phyloP scores from a whole-genome alignment of 1,140 invertebrate species.

The Euwallacea similis region DNA sequence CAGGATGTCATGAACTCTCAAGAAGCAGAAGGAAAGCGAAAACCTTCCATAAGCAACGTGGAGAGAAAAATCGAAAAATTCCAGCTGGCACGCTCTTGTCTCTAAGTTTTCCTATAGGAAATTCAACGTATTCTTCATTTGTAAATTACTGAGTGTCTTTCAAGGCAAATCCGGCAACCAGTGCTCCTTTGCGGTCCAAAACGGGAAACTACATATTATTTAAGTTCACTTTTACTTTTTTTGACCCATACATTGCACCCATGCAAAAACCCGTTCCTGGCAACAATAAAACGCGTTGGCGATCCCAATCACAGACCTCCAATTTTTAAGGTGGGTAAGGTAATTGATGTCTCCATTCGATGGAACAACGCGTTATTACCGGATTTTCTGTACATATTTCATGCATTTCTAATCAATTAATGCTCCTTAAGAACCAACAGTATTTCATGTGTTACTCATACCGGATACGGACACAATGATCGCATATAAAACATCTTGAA shows the following conservation, averaged over 20 bases:
- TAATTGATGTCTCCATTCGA: neutral
- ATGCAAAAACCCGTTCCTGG: neutral
- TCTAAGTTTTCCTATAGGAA: too few species aligned
- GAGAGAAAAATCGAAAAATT: too few species aligned
- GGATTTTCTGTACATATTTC: neutral
- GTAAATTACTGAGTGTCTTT: too few species aligned
- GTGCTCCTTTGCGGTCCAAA: neutral
- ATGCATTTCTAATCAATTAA: neutral
- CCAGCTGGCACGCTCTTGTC: too few species aligned
- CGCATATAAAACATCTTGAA: neutral
- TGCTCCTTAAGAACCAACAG: neutral
- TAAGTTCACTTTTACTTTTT: neutral
- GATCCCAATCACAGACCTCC: neutral
- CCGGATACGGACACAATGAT: neutral
- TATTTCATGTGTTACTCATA: neutral
- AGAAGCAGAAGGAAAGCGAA: too few species aligned
- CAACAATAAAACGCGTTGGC: constrained; percentile 1
- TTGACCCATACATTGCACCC: neutral
- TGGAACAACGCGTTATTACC: neutral
- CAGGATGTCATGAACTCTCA: too few species aligned
- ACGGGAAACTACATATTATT: neutral
- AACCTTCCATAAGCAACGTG: too few species aligned
- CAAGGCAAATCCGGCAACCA: too few species aligned
- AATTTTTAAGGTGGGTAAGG: neutral
- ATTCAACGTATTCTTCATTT: too few species aligned